These are phyloP conservation scores for Selenia dentaria DNA, from an alignment of 2,888 invertebrate species.

Conservation along the genomic window DNA sequence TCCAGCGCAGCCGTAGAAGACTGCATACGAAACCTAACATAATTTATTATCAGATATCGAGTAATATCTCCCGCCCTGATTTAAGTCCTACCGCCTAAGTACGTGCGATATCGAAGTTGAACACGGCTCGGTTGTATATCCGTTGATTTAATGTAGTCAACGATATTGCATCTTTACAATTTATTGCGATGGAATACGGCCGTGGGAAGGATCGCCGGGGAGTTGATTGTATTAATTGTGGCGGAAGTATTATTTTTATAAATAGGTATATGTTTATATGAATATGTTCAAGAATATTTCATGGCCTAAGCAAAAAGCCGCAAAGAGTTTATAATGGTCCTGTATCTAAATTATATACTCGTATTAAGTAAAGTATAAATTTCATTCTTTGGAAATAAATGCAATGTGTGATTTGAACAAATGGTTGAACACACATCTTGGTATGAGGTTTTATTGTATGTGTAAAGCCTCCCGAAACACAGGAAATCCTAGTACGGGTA, in stretches of 20 bases:
- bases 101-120: constrained; percentile 22
- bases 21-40: constrained; percentile 11
- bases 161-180: constrained; percentile 77
- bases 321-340: no score
- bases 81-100: constrained; percentile 22
- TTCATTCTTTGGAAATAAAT: no score
- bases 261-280: no score
- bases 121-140: constrained; percentile 36
- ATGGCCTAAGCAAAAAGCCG: no score
- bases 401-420: no score
- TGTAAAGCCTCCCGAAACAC: no score
- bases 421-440: no score
- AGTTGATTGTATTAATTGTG: constrained; percentile 20
- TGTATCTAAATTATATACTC: no score
- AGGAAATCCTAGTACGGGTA: no score
- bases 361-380: no score
- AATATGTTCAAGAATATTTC: no score
- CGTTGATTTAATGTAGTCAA: constrained; percentile 72
- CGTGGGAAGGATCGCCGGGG: constrained; percentile 63
- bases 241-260: neutral
- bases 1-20: neutral
- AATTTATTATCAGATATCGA: constrained; percentile 16
- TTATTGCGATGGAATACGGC: constrained; percentile 61
- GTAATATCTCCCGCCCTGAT: constrained; percentile 22
- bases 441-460: no score